Base-by-base conservation (phyloP, 2,113 vertebrate genomes). In the Ammospiza nelsoni region DNA sequence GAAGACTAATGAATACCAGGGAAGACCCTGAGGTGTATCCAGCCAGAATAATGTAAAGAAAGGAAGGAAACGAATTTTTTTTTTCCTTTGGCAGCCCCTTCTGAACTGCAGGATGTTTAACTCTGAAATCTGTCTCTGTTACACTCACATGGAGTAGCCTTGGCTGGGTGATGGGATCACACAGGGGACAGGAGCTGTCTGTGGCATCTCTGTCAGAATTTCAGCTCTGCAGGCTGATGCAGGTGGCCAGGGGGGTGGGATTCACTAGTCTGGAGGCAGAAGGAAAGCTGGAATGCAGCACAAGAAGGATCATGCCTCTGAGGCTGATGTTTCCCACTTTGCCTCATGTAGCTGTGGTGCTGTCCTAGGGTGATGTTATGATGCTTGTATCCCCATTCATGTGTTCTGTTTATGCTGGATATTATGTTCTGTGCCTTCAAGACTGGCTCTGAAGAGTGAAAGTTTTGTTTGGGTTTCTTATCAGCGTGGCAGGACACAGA, bases 61-160 rank as follows among this genome's bases (percentile, higher is more conserved):
- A 94, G 65, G 73, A 92, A 95, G 65, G 80, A 94, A 87, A 41
- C 3, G 0, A 24, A 11, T 15, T 59, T 73, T 73, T 83, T 48
- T 54, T 62, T 8, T 10, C 68, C 27, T 92, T 81, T 96, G 91
- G 65, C 94, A 95, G 61, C 25, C 55, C 44, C 41, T 78, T 87
- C 68, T 67, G 48, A 62, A 19, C n/a, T 71, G 43, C 89, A 92
- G 89, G 96, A 94, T 94, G 91, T 96, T 96, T 96, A 96, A 65
- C 65, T 96, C 20, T 8, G 2, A 57, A 65, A 52, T 44, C 23
- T 25, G 6, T 83, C 20, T 90, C 63, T 85, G 48, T 54, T 68
- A 22, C 44, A 29, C 11, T 81, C 0, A 4, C n/a, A 41, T 48
- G 63, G 46, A 92, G 55, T 9, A 73, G 27, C 33, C 58, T 79